These are phyloP conservation scores for Neocloeon triangulifer DNA, from an alignment of 1,140 invertebrate species.

Conservation along the genomic window DNA sequence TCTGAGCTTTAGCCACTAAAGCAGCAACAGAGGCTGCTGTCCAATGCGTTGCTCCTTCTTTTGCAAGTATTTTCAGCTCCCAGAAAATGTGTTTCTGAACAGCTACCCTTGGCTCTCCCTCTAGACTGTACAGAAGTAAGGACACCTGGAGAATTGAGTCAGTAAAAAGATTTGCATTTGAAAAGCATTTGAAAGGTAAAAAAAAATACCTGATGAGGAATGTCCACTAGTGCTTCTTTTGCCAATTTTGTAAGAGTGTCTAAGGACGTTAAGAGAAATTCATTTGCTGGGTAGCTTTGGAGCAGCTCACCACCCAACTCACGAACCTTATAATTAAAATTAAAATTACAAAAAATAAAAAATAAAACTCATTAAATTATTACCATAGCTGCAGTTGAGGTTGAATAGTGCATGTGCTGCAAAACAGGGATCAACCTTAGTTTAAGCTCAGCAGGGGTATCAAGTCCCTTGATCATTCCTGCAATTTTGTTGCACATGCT, in stretches of 20 bases:
- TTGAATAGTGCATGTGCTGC: slow-evolving; percentile 86
- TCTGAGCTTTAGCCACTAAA: slow-evolving; percentile 31
- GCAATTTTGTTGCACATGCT: slow-evolving; percentile 90
- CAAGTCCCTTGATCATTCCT: slow-evolving; percentile 81
- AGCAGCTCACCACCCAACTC: slow-evolving; percentile 59
- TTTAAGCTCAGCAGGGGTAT: slow-evolving; percentile 79
- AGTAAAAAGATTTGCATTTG: not conserved
- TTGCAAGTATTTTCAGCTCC: slow-evolving; percentile 51
- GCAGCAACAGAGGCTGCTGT: slow-evolving; percentile 38
- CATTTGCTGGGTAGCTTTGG: slow-evolving; percentile 65
- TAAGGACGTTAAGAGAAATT: slow-evolving; percentile 69
- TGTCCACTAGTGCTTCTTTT: slow-evolving; percentile 67
- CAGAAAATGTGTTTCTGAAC: slow-evolving; percentile 53
- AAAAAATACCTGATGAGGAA: slow-evolving; percentile 55
- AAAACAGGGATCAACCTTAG: slow-evolving; percentile 74
- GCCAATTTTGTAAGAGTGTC: slow-evolving; percentile 73
- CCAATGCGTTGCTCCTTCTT: slow-evolving; percentile 60
- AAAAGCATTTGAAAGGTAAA: not conserved
- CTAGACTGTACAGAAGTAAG: slow-evolving; percentile 28
- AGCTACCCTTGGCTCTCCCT: slow-evolving; percentile 35
- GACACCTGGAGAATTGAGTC: slow-evolving; percentile 19
- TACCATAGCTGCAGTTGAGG: slow-evolving; percentile 61
- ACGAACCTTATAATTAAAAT: slow-evolving; percentile 25
- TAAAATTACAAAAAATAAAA: slow-evolving; percentile 5
- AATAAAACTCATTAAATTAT: slow-evolving; percentile 11